Evolutionary conservation across 2,113 vertebrate genomes (phyloP), one percentile per base, ranked within the genome.

Genomic region (Alosa alosa): DNA sequence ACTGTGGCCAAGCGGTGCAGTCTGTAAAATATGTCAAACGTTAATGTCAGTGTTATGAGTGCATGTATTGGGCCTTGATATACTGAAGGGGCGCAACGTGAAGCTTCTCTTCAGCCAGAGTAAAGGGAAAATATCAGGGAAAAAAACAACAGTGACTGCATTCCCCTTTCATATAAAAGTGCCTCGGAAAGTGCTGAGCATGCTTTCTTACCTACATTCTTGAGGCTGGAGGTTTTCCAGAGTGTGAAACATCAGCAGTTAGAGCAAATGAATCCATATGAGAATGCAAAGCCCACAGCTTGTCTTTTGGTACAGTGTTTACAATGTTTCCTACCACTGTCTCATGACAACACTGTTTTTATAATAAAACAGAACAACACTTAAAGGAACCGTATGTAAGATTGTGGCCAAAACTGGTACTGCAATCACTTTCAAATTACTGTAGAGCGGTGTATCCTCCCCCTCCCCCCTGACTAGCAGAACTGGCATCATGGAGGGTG

Each of bases 221-320:
- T 78, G 72, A 36, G 72, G 31, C 72, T 78, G 72, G 72, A 78
- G 72, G 72, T 36, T 78, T 36, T 78, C 72, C 72, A 78, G 72
- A 39, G 25, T 4, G 25, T 78, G 25, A 78, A 36, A 39, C 72
- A 78, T 78, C 9, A 78, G 31, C 72, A 39, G 10, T 78, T 39
- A 78, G 36, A 39, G 72, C 13, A 78, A 78, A 78, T 36, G 31
- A 36, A 78, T 39, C 31, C 72, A 78, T 11, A 17, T 13, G 13
- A 78, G 72, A 78, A 75, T 36, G 31, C 68, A 75, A 78, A 36
- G 72, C 11, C 18, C 18, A 22, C 5, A 6, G 55, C 55, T 60
- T 9, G 31, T 39, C 3, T 36, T 78, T 36, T 78, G 31, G 11
- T 15, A 11, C 31, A 2, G 15, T 78, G 25, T 2, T 17, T 15